Evolutionary conservation across 2,888 invertebrate species (phyloP).

Genomic region (Brachypalpus laphriformis): DNA sequence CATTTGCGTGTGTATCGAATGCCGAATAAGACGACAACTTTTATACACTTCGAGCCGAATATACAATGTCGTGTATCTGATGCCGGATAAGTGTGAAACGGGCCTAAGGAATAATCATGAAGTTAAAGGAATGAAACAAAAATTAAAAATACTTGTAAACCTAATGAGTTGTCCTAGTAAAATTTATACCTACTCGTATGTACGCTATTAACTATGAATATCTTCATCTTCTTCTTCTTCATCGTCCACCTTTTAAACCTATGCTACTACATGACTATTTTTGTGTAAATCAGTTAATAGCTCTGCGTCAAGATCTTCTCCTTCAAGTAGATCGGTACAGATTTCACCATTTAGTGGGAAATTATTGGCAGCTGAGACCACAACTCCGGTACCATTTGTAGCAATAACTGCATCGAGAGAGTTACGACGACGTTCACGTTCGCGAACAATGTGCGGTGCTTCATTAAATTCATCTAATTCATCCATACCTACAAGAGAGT

Average conservation of each 20-base stretch:
- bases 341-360: slow-evolving; percentile 79
- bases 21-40: too few relatives aligned
- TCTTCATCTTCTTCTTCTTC: slow-evolving; percentile 21
- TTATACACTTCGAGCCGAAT: too few relatives aligned
- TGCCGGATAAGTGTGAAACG: too few relatives aligned
- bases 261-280: slow-evolving; percentile 83
- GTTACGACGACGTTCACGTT: slow-evolving; percentile 80
- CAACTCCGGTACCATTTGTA: slow-evolving; percentile 72
- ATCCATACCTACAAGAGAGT: slow-evolving; percentile 85
- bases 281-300: slow-evolving; percentile 82
- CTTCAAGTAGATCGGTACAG: slow-evolving; percentile 80
- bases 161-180: slow-evolving; percentile 64
- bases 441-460: slow-evolving; percentile 91
- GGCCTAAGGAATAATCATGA: slow-evolving; percentile 7
- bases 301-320: slow-evolving; percentile 81
- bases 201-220: slow-evolving; percentile 48
- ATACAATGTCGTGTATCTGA: too few relatives aligned
- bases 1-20: too few relatives aligned
- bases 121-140: slow-evolving; percentile 22
- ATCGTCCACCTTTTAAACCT: slow-evolving; percentile 69
- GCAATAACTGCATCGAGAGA: slow-evolving; percentile 79
- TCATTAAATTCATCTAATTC: slow-evolving; percentile 96
- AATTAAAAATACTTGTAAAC: slow-evolving; percentile 41
- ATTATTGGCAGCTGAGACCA: slow-evolving; percentile 75
- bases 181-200: slow-evolving; percentile 26